Conservation (phyloP, 2,113 vertebrate species). For the Trichechus manatus region DNA sequence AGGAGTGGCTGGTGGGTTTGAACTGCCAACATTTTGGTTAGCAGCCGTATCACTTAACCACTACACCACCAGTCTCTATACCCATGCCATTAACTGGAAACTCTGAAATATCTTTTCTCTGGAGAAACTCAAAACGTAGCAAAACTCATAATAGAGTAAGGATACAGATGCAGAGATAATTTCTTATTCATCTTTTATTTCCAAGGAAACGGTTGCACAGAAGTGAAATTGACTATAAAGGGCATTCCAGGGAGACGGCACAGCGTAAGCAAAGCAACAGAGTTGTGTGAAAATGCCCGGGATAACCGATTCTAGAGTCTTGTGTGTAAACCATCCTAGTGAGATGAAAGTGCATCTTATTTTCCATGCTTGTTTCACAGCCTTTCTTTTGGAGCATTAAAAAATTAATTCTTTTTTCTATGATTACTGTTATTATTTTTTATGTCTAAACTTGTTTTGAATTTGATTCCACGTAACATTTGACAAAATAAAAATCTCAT, state of each 20-base stretch:
- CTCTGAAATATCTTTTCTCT: background rate
- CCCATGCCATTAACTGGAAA: background rate
- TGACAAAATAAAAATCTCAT: slow-evolving; percentile 21
- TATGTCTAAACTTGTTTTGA: background rate
- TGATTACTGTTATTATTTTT: background rate
- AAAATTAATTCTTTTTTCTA: background rate
- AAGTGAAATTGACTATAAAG: background rate
- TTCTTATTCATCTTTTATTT: background rate
- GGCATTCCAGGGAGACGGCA: background rate
- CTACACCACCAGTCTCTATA: background rate
- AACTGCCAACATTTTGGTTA: too few species aligned
- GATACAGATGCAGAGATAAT: background rate
- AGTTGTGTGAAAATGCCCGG: accelerated
- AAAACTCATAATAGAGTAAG: background rate
- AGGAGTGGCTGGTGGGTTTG: too few species aligned
- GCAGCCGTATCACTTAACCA: too few species aligned
- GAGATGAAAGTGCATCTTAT: background rate
- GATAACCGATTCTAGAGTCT: background rate
- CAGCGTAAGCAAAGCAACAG: background rate
- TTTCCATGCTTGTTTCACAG: background rate
- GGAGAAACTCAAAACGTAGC: background rate
- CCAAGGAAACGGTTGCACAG: background rate
- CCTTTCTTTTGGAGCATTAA: background rate
- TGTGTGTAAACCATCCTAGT: background rate
- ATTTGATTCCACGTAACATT: background rate